Evolutionary conservation across 2,113 vertebrate species (phyloP), one percentile per base, ranked within the genome.

Genomic region (Triplophysa siluroides): DNA sequence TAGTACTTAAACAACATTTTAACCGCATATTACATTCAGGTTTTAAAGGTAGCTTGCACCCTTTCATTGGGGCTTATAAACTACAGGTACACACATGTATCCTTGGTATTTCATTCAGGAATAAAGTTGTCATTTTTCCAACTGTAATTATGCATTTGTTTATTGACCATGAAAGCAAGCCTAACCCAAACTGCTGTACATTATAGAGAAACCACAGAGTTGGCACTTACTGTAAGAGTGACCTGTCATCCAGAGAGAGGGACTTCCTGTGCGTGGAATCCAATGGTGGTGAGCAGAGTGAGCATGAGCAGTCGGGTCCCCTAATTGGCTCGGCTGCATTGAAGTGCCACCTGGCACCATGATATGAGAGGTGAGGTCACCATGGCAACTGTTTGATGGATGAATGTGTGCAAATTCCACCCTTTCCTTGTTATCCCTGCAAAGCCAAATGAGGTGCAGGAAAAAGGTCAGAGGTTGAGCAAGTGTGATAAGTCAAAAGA

Each of bases 181-280:
- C 3, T 38, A 14, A 13, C 14, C 2, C 3, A 50, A 4, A 56
- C 7, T 56, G 18, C 52, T n/a, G 52, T 1, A 56, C 16, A n/a
- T 56, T 14, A 50, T 50, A 13, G 2, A 50, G 14, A 52, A 5
- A 52, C 2, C 13, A 1, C 47, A 50, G 11, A 52, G 50, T 52
- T 16, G 41, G 29, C 12, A 79, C 78, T 83, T 78, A 93, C 97
- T 95, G 10, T 98, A 98, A 43, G 97, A 96, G 84, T 97, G 97
- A 26, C 97, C 96, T 68, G 96, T 94, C 96, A 98, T 96, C 97
- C 97, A 98, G 75, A 98, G 86, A 64, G 97, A 99, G 85, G 97
- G 96, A 89, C 96, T 99, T 88, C 96, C 95, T 65, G 95, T 96
- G 82, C 96, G 94, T 87, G 95, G 95, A 92, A 98, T 95, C 96